phyloP scores from a whole-genome alignment of 2,888 invertebrate species.

The Chrysomela aeneicollis region DNA sequence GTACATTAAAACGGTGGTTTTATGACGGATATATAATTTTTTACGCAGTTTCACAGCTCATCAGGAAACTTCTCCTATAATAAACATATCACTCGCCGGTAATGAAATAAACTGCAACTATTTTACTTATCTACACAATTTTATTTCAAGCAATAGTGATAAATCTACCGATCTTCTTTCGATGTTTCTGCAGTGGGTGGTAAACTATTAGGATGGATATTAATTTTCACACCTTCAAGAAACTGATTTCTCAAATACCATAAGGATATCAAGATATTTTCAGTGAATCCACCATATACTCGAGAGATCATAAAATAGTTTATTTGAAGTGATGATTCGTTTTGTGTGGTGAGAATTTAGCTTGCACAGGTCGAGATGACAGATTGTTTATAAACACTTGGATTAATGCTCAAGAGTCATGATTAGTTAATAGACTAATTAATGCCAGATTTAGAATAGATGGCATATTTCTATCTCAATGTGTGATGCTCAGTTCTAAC shows the following conservation, averaged over 20 bases:
- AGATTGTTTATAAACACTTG: conserved; percentile 55
- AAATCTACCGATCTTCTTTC: too few species aligned
- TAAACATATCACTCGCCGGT: conserved; percentile 9
- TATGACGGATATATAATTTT: background rate
- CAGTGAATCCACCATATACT: too few species aligned
- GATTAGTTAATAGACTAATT: conserved; percentile 62
- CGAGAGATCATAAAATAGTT: conserved; percentile 18
- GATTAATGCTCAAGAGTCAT: conserved; percentile 59
- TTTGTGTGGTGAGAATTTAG: conserved; percentile 26
- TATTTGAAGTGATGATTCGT: conserved; percentile 31
- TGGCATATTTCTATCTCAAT: conserved; percentile 4
- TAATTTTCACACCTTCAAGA: too few species aligned
- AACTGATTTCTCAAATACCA: too few species aligned
- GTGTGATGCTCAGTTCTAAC: background rate
- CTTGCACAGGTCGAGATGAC: conserved; percentile 32
- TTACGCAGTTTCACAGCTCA: background rate
- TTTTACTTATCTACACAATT: background rate
- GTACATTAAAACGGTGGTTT: too few species aligned
- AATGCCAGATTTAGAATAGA: conserved; percentile 53
- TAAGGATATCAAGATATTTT: too few species aligned
- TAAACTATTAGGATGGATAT: too few species aligned
- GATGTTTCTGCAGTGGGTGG: too few species aligned
- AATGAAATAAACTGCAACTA: conserved; percentile 13
- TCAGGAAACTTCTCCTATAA: background rate
- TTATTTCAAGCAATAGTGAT: too few species aligned